Conservation (phyloP, 2,113 vertebrate genomes). For the Platysteira castanea region DNA sequence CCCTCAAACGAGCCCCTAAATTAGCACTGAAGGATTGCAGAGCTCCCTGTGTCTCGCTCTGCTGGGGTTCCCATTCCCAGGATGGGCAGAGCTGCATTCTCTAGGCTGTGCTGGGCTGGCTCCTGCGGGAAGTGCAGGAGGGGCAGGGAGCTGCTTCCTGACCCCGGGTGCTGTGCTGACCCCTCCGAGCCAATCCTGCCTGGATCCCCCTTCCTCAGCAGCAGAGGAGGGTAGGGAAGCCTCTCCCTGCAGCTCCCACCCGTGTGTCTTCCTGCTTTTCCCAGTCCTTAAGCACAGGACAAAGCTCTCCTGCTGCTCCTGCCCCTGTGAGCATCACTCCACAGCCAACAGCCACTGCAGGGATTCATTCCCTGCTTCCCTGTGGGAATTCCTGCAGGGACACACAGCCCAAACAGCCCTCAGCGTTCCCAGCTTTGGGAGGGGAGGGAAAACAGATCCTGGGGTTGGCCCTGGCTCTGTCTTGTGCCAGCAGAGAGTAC, state of each 20-base stretch:
- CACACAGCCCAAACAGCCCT: neutral
- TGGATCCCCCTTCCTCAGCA: neutral
- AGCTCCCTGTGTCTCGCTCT: neutral
- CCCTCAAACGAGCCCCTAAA: neutral
- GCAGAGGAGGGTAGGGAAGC: neutral
- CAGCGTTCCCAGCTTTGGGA: neutral
- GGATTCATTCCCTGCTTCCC: neutral
- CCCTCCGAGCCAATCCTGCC: neutral
- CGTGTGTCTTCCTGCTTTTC: neutral
- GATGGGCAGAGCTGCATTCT: neutral
- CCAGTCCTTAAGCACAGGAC: neutral
- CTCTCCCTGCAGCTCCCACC: neutral
- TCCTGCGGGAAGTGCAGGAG: neutral
- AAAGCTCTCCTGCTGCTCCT: neutral
- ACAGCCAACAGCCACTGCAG: neutral
- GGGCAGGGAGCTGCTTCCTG: neutral
- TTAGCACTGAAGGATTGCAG: neutral
- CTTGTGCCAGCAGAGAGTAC: neutral
- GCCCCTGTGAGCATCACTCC: neutral
- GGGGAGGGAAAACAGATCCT: neutral
- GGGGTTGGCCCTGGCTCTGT: neutral
- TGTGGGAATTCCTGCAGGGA: neutral
- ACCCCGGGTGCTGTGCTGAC: neutral
- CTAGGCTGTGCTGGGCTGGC: neutral
- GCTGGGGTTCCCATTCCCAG: neutral